These are phyloP conservation scores for Nerophis ophidion DNA, from an alignment of 2,113 vertebrate species.

Conservation along the genomic window DNA sequence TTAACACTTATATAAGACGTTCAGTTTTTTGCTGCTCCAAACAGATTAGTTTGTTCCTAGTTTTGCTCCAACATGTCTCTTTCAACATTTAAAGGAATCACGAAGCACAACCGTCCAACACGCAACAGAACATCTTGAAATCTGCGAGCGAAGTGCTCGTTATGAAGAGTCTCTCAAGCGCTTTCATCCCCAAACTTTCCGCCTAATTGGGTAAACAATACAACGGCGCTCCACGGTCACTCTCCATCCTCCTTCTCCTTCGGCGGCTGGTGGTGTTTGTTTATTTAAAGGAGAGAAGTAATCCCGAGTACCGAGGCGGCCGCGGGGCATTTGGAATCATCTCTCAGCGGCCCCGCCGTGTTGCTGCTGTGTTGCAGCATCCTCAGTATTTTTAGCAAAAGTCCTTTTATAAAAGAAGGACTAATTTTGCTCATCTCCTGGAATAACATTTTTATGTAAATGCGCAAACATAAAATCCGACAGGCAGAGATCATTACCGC, in stretches of 20 bases:
- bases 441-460: constrained; percentile 51
- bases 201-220: background rate
- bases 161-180: background rate
- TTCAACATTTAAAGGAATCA: too few relatives aligned
- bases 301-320: constrained; percentile 19
- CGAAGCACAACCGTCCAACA: too few relatives aligned
- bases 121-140: too few relatives aligned
- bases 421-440: constrained; percentile 35
- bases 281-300: constrained; percentile 20
- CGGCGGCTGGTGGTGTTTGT: constrained; percentile 24
- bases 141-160: too few relatives aligned
- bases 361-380: constrained; percentile 62
- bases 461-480: constrained; percentile 39
- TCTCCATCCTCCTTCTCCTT: constrained; percentile 10
- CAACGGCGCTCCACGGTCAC: constrained; percentile 30
- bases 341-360: constrained; percentile 35
- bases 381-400: constrained; percentile 49
- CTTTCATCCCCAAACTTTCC: constrained; percentile 35
- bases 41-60: too few relatives aligned
- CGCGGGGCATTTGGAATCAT: constrained; percentile 25
- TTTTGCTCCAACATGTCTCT: too few relatives aligned
- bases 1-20: too few relatives aligned
- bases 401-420: constrained; percentile 26
- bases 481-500: constrained; percentile 41
- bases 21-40: too few relatives aligned